These are phyloP conservation scores for Anthopleura sola DNA, from an alignment of 64 coral and sea anemone genomes.

Conservation along the genomic window DNA sequence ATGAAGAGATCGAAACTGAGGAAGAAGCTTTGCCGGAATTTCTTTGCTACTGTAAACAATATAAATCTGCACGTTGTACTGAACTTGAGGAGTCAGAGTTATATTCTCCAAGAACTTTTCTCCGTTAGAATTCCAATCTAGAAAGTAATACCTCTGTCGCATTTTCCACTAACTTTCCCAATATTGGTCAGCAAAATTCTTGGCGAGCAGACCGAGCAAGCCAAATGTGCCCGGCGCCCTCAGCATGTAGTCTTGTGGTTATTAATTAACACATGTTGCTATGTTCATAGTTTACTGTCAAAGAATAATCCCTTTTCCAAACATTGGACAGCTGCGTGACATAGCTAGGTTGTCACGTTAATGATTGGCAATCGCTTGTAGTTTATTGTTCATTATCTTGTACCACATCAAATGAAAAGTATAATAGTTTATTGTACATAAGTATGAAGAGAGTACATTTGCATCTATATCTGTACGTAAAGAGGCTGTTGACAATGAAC, in stretches of 20 bases:
- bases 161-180: conserved; percentile 3
- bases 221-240: too few relatives aligned
- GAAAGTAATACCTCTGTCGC: conserved; percentile 46
- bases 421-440: background rate
- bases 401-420: background rate
- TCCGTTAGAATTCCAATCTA: conserved; percentile 83
- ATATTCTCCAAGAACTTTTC: conserved; percentile 57
- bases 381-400: background rate
- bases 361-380: background rate
- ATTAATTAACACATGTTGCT: conserved; percentile 1
- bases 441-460: too few relatives aligned
- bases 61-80: conserved; percentile 65
- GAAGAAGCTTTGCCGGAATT: conserved; percentile 64
- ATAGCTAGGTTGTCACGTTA: background rate
- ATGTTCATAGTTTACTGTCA: background rate
- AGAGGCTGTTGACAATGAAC: too few relatives aligned
- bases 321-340: background rate
- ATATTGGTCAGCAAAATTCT: background rate
- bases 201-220: too few relatives aligned
- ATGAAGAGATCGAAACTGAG: conserved; percentile 68
- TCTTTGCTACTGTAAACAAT: conserved; percentile 69
- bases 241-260: background rate
- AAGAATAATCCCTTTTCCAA: background rate
- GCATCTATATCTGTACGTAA: too few relatives aligned
- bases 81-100: conserved; percentile 55